Evolutionary conservation across 2,888 invertebrate genomes (phyloP), one percentile per base, ranked within the genome.

Genomic region (Drosophila limbata): DNA sequence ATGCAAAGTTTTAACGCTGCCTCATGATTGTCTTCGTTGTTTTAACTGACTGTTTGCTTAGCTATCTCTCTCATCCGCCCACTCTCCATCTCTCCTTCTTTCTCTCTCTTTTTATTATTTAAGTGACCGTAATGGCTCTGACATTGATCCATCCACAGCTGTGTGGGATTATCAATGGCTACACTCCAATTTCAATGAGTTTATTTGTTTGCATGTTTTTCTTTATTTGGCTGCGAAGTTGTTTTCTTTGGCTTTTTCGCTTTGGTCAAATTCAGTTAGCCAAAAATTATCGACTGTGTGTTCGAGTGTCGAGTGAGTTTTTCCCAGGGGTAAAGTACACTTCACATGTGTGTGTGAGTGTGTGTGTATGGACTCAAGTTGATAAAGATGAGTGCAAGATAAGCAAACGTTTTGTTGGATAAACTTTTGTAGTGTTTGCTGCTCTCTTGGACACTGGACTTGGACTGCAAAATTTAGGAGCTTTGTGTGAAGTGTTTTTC

Each of bases 241-340:
- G 81, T 73, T 65, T 63, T 77, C 62, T 57, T 62, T 59, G 45
- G 55, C 61, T 70, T 50, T 50, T 57, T 65, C 40, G 53, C 53
- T 73, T 35, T 67, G 84, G 77, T 77, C 78, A 87, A 56, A 85
- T 87, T 85, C 84, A 79, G 82, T 87, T 84, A 79, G 64, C 55
- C 55, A 56, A 84, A 88, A 84, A 84, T 88, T 86, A 84, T 84
- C 69, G 87, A 73, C 64, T 79, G 64, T 65, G 75, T 77, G 79
- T 69, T 65, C 21, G 63, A 60, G 60, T 56, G 67, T 70, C 56
- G 53, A 84, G 33, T 56, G 71, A 68, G 70, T 75, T 75, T 53
- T 45, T 17, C 50, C 21, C 50, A 35, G 31, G 19, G 13, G 10
- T 48, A 42, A 55, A 60, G 68, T 44, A 48, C 44, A 40, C 60